Percentiles rank a stretch among this genome's conserved stretches.
These are phyloP conservation scores for Psilanteris sp. DNA, from an alignment of 1,140 invertebrate species.

Conservation along the genomic window DNA sequence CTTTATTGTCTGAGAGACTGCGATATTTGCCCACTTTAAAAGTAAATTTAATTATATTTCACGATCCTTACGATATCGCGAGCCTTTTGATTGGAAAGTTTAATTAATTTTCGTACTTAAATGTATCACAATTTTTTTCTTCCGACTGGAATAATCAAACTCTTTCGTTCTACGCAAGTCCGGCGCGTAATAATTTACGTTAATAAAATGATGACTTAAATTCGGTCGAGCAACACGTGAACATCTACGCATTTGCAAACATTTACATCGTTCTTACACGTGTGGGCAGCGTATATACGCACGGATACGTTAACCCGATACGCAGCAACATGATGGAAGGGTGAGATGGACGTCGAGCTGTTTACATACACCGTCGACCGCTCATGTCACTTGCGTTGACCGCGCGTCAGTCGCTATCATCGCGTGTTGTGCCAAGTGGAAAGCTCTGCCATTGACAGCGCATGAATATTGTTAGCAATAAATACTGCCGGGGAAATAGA, in stretches of 20 bases:
- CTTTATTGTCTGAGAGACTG: too few relatives aligned
- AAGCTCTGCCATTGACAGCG: constrained; percentile 75
- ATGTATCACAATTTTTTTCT: too few relatives aligned
- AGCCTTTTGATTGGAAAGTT: too few relatives aligned
- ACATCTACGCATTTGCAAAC: constrained; percentile 35
- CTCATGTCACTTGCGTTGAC: constrained; percentile 70
- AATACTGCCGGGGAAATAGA: constrained; percentile 68
- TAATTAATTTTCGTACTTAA: too few relatives aligned
- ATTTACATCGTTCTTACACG: constrained; percentile 52
- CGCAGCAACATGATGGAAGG: constrained; percentile 46
- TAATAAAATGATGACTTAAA: constrained; percentile 28
- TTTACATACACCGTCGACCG: constrained; percentile 56
- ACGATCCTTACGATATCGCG: too few relatives aligned
- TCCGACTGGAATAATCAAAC: too few relatives aligned
- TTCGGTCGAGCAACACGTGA: constrained; percentile 42
- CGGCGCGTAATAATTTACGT: too few relatives aligned
- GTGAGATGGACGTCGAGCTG: constrained; percentile 40
- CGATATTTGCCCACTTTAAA: too few relatives aligned
- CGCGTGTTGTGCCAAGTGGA: constrained; percentile 69
- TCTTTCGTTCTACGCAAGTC: too few relatives aligned
- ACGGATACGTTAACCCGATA: constrained; percentile 42
- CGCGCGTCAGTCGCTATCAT: constrained; percentile 75
- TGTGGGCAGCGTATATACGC: constrained; percentile 25
- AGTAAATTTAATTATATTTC: too few relatives aligned
- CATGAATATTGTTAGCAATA: constrained; percentile 76